These are phyloP conservation scores for Caenorhabditis zanzibari DNA, from an alignment of 2,888 invertebrate species.

Conservation along the genomic window DNA sequence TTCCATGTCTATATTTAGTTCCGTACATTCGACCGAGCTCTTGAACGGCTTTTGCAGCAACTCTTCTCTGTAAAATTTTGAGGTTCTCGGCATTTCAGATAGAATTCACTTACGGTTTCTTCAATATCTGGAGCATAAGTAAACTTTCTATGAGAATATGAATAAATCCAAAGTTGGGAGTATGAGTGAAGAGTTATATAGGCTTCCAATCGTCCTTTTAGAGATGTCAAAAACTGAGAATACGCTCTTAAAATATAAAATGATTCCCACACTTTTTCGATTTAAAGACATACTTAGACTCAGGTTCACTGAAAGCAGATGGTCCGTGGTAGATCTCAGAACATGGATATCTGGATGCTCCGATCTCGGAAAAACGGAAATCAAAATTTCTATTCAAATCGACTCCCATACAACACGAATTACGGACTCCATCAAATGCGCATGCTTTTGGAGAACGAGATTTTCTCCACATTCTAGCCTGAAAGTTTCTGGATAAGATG, in stretches of 20 bases:
- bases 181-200: conserved; percentile 82
- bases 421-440: conserved; percentile 71
- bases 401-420: conserved; percentile 81
- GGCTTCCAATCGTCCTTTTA: conserved; percentile 77
- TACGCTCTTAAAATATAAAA: conserved; percentile 71
- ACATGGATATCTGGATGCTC: conserved; percentile 81
- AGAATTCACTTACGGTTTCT: conserved; percentile 75
- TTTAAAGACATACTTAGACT: conserved; percentile 67
- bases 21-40: conserved; percentile 81
- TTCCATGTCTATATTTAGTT: conserved; percentile 81
- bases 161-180: conserved; percentile 82
- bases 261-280: neutral
- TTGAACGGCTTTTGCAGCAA: conserved; percentile 78
- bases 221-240: conserved; percentile 75
- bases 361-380: conserved; percentile 81
- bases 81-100: too few species aligned
- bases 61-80: conserved; percentile 76
- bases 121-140: conserved; percentile 81
- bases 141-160: conserved; percentile 80
- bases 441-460: conserved; percentile 77
- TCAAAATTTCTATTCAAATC: conserved; percentile 82
- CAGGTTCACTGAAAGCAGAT: conserved; percentile 82
- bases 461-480: conserved; percentile 82
- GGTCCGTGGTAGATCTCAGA: conserved; percentile 82
- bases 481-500: neutral